Evolutionary conservation across 2,113 vertebrate species (phyloP), one percentile per base, ranked within the genome.

Genomic region (Erythrocercus mccallii): DNA sequence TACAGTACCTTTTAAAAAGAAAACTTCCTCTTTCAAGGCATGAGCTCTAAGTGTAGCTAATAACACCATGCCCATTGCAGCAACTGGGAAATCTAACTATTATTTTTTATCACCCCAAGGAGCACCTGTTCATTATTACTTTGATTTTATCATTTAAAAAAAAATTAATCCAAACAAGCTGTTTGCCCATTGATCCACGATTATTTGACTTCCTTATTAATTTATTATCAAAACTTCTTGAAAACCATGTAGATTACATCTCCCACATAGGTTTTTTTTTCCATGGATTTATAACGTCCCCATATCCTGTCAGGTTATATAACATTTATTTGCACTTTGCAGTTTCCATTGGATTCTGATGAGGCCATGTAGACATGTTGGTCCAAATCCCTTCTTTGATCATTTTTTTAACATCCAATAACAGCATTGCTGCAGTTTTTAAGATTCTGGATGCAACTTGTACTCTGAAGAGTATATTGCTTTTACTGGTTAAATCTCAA

Each of bases 151-250:
- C 1, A 38, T 73, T 40, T 15, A 11, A 82, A 24, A 28, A 74
- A 12, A 62, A 62, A 35, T 76, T 45, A 78, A 82, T 84, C 38
- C 57, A 64, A 74, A 81, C 61, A 81, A 53, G 27, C 21, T 0
- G 1, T 90, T 90, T 90, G 70, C 37, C 61, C 22, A 56, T 33
- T 56, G 62, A 79, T 65, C n/a, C 42, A 65, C 11, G 13, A 71
- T 69, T 91, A 83, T 70, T 91, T 71, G 19, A 70, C 76, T 90
- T 90, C 37, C 73, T 95, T 91, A 82, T 94, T 92, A 78, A 92
- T 71, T 86, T 87, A 62, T 91, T 81, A 74, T 76, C 60, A 84
- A 92, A 83, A 58, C 64, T 51, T 74, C 66, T 71, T 88, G 68
- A 95, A 96, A 94, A 85, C 47, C 50, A 92, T 0, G 0, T 72